These are phyloP conservation scores for Volucella inanis DNA, from an alignment of 2,888 invertebrate genomes.

Conservation along the genomic window DNA sequence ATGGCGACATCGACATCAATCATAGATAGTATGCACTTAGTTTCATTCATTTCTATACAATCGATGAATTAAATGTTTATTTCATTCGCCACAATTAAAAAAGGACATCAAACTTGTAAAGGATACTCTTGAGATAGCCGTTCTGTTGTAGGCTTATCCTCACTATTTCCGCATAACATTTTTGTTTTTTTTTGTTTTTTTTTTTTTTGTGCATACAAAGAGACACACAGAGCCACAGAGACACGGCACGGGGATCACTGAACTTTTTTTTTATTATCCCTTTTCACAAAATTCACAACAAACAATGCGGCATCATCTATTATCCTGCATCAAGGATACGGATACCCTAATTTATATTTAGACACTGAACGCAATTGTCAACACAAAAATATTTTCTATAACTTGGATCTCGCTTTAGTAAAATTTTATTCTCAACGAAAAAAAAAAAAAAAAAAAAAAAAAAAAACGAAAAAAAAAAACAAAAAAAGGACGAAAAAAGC, in stretches of 20 bases:
- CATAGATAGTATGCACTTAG: constrained; percentile 29
- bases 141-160: neutral
- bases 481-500: constrained; percentile 13
- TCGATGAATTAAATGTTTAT: constrained; percentile 36
- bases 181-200: neutral
- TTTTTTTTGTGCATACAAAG: neutral
- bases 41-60: constrained; percentile 58
- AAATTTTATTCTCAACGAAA: constrained; percentile 9
- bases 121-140: neutral
- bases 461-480: neutral
- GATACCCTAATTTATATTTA: constrained; percentile 45
- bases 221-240: neutral
- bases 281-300: neutral
- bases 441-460: constrained; percentile 22
- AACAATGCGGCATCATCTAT: constrained; percentile 33
- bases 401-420: neutral
- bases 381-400: constrained; percentile 12
- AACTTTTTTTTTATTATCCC: neutral
- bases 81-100: constrained; percentile 14
- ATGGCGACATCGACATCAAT: constrained; percentile 26
- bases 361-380: constrained; percentile 36
- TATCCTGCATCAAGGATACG: constrained; percentile 45
- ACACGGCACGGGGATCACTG: constrained; percentile 2
- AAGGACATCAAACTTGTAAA: constrained; percentile 19
- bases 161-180: constrained; percentile 36